Base-by-base conservation (phyloP, 2,888 invertebrate genomes). In the Spialia ferax region DNA sequence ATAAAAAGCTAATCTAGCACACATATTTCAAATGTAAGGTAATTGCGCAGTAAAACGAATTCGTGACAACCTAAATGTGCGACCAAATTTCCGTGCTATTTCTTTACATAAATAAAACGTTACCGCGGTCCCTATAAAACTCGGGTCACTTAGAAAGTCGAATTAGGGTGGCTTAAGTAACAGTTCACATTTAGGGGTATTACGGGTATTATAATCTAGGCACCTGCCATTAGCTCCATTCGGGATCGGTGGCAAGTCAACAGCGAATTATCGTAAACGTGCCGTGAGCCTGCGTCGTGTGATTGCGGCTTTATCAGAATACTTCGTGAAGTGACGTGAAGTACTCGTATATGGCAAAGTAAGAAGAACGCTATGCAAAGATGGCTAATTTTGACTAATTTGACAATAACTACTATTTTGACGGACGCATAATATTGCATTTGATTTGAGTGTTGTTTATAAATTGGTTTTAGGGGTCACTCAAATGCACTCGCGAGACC, bases 41-140 rank as follows among this genome's bases (percentile, higher is more conserved):
- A 67, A 67, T 61, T 67, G 66, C 66, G 32, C 61, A 61, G 55
- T 67, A 67, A 67, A 67, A 61, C 66, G 66, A 67, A 67, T 67
- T 67, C 66, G 66, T 67, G 66, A 67, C 66, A 67, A 45, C 55
- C 45, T 55, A 61, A 67, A 67, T 61, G 66, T 67, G 61, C 32
- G 22, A 61, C 55, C 60, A 61, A 67, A 66, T 60, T 67, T 60
- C 66, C 66, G 35, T 61, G 66, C 61, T 67, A 67, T 67, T 61
- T 67, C 61, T 66, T 61, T 67, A 67, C 61, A 67, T 67, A 67
- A 67, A 67, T 67, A 67, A 67, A 67, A 61, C 66, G 61, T 66
- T 66, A 66, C 60, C 29, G 42, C 35, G 35, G 54, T 35, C 45
- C 54, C 54, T 60, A 55, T 61, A 61, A 57, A 64, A 61, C 60